Evolutionary conservation across 2,888 invertebrate species (phyloP), one percentile per base, ranked within the genome.

Genomic region (Hylaea fasciaria): DNA sequence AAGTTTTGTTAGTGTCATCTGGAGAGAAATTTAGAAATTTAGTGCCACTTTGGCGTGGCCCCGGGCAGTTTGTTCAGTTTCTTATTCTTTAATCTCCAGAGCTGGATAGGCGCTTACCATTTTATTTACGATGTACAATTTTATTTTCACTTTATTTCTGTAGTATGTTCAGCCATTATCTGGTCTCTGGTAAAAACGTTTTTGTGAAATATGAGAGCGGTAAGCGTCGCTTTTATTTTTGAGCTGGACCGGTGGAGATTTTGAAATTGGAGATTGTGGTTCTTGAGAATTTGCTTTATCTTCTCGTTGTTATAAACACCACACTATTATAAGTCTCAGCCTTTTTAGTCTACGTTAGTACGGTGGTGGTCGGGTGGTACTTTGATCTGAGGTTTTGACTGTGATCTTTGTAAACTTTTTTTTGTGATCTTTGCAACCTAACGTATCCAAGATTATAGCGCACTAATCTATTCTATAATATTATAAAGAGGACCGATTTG

Each of bases 11-110:
- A 84, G 80, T 82, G 84, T 84, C 86, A 85, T 84, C 86, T 67
- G 73, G 85, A 83, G 85, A 80, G 82, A 84, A 85, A 86, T 86
- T 86, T 85, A 85, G 82, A 83, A 85, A 86, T 85, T 85, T 85
- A 84, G 80, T 82, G 72, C 72, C 73, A 75, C 82, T 78, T 59
- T 65, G 68, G 71, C 79, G 80, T 78, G 77, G 80, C 80, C 74
- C 59, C 60, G 69, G 72, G 78, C 69, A 66, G 66, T 77, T 74
- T 51, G 59, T 62, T 60, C 54, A 39, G 59, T 65, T 76, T 74
- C 64, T 71, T 73, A 72, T 71, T 72, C 70, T 70, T 68, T 70
- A 68, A 70, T 68, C 65, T 68, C 60, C 47, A 53, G 70, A 62
- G 65, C 65, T 55, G 56, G 55, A 65, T 61, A 57, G 44, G 46